Base-by-base conservation (phyloP, 2,797 vertebrate species). In the Squalus acanthias region DNA sequence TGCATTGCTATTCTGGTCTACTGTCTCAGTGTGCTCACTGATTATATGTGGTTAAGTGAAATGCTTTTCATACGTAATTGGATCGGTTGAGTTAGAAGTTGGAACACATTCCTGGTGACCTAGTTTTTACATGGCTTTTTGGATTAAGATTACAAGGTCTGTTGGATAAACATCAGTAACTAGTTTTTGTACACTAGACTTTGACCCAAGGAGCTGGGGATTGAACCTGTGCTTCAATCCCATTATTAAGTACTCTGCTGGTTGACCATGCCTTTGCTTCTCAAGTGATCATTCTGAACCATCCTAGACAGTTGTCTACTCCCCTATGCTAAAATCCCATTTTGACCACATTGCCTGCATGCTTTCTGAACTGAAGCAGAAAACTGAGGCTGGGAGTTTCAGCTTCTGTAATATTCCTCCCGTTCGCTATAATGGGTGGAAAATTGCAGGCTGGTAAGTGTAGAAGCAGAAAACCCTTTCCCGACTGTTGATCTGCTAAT, bases 261-360 rank as follows among this genome's bases (percentile, higher is more conserved):
- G 33, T 9, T 88, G 15, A 53, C 39, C 39, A 17, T 57, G 29
- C 24, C 74, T 5, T 46, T 13, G 50, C 9, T 96, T 26, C 82
- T 74, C 96, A 98, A 98, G 98, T 98, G 96, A 98, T 98, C 97
- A 98, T 98, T 97, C 97, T 98, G 97, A 98, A 98, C 97, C 98
- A 98, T 97, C 98, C 98, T 0, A 98, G 98, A 26, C 98, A 98
- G 97, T 97, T 96, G 98, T 98, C 63, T 98, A 98, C 24, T 97
- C 98, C 87, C 98, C 98, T 0, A 98, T 98, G 96, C 97, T 98
- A 95, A 98, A 98, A 91, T 98, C 98, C 97, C 98, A 98, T 96
- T 98, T 98, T 0, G 98, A 98, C 97, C 98, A 98, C 97, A 98
- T 98, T 29, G 98, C 98, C 97, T 98, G 98, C 97, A 98, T 98